phyloP scores from a whole-genome alignment of 2,113 vertebrate species.

The Triplophysa rosa region DNA sequence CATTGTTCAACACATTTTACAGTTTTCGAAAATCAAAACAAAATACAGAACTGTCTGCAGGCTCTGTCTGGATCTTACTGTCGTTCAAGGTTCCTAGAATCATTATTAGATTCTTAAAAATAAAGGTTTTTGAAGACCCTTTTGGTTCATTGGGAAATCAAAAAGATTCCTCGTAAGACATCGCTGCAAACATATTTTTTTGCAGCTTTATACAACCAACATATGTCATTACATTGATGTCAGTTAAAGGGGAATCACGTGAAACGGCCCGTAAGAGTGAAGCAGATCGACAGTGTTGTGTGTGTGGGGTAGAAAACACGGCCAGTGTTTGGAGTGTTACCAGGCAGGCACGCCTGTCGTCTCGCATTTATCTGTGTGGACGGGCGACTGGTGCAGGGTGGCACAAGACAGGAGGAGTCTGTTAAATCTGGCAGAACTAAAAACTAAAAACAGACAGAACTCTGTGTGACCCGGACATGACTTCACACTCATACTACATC shows the following conservation, averaged over 20 bases:
- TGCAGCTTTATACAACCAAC: too few species aligned
- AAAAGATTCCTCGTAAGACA: too few species aligned
- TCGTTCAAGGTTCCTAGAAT: too few species aligned
- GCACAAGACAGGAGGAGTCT: conserved; percentile 51
- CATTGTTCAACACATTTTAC: too few species aligned
- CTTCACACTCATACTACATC: conserved; percentile 36
- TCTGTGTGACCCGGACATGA: conserved; percentile 44
- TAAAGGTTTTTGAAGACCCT: too few species aligned
- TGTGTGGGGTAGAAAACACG: conserved; percentile 26
- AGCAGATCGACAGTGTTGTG: background rate
- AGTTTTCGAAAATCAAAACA: too few species aligned
- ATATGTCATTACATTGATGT: too few species aligned
- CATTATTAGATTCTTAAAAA: too few species aligned
- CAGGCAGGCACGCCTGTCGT: conserved; percentile 43
- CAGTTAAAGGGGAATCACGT: background rate
- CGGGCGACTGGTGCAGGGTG: conserved; percentile 31
- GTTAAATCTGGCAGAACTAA: conserved; percentile 48
- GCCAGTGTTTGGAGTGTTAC: conserved; percentile 16
- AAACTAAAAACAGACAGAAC: conserved; percentile 48
- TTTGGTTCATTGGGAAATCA: too few species aligned
- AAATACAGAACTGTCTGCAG: too few species aligned
- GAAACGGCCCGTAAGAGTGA: background rate
- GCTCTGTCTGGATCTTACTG: too few species aligned
- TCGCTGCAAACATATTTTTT: too few species aligned
- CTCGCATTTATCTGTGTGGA: conserved; percentile 46